Evolutionary conservation across 2,888 invertebrate species (phyloP).

Genomic region (Atrina japonica): DNA sequence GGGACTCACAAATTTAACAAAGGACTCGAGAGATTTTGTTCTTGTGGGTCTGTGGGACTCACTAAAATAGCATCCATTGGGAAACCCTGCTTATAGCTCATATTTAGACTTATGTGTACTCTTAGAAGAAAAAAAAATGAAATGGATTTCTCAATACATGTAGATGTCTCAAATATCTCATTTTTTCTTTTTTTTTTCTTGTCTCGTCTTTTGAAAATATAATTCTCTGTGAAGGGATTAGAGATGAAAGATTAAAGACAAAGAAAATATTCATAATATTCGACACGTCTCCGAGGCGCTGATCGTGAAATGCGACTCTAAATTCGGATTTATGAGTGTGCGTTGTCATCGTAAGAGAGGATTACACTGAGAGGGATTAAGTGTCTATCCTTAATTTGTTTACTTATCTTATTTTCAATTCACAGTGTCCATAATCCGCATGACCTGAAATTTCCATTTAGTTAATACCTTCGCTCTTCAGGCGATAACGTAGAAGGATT

Average conservation of each 20-base stretch:
- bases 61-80: too few species aligned
- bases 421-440: constrained; percentile 52
- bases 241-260: constrained; percentile 2
- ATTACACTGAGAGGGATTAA: constrained; percentile 60
- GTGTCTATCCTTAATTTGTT: constrained; percentile 53
- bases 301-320: constrained; percentile 41
- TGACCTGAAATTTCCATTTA: constrained; percentile 59
- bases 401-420: constrained; percentile 59
- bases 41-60: too few species aligned
- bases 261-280: constrained; percentile 6
- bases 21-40: too few species aligned
- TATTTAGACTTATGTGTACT: too few species aligned
- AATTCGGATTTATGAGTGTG: constrained; percentile 56
- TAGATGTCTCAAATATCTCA: too few species aligned
- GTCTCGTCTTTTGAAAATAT: too few species aligned
- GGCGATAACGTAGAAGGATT: background rate
- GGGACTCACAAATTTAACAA: too few species aligned
- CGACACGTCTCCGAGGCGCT: constrained; percentile 8
- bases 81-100: too few species aligned
- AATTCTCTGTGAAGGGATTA: constrained; percentile 1
- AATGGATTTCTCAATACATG: too few species aligned
- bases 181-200: too few species aligned
- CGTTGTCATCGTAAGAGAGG: constrained; percentile 53
- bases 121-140: too few species aligned
- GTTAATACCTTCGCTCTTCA: constrained; percentile 35